Evolutionary conservation across 2,888 invertebrate genomes (phyloP).

Genomic region (Heliconius ismenius): DNA sequence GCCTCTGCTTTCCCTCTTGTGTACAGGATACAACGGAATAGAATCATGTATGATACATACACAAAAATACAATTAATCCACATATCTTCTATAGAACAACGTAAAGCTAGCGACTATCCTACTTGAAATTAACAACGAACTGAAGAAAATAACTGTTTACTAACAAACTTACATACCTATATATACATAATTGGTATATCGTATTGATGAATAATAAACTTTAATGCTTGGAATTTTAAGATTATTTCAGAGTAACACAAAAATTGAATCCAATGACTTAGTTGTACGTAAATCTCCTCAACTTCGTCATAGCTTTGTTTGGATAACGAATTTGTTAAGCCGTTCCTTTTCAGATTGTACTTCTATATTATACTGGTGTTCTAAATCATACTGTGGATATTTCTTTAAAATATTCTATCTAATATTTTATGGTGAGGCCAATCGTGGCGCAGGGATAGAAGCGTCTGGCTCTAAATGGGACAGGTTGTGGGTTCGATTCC

Average conservation of each 20-base stretch:
- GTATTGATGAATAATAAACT: conserved; percentile 21
- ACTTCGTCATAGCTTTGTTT: conserved; percentile 49
- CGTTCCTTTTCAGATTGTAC: conserved; percentile 35
- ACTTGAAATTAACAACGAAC: conserved; percentile 47
- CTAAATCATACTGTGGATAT: conserved; percentile 3
- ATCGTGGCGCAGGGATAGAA: neutral
- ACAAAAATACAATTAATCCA: conserved; percentile 46
- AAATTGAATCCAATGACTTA: conserved; percentile 36
- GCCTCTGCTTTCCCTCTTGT: too few relatives aligned
- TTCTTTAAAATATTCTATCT: neutral
- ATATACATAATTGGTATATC: conserved; percentile 18
- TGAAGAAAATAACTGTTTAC: conserved; percentile 46
- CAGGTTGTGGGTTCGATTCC: too few relatives aligned
- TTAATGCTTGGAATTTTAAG: conserved; percentile 25
- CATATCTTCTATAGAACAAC: conserved; percentile 44
- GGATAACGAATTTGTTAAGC: conserved; percentile 50
- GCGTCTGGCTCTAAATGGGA: neutral
- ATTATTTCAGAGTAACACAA: conserved; percentile 37
- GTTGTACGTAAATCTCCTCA: conserved; percentile 46
- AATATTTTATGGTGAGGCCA: neutral
- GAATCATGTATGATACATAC: conserved; percentile 45
- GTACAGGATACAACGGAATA: too few relatives aligned
- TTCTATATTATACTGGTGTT: neutral
- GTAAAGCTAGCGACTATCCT: conserved; percentile 45
- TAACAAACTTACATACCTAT: conserved; percentile 28